Percentiles rank a stretch among this genome's conserved stretches.
Evolutionary conservation across 2,888 invertebrate species (phyloP).

Genomic region (Saturnia pavonia): DNA sequence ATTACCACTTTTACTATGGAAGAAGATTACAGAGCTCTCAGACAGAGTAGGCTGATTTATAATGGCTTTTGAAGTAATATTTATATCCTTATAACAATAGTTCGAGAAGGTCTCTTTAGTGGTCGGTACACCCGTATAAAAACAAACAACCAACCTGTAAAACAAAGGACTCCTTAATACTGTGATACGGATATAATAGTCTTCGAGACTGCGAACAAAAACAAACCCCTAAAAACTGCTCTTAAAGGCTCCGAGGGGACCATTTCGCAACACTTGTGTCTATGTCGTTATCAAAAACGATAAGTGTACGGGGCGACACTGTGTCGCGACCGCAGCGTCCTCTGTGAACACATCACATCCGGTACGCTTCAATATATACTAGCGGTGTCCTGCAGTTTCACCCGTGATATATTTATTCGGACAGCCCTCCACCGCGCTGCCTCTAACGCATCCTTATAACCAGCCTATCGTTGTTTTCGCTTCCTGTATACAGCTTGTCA

Average conservation of each 20-base stretch:
- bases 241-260: constrained; percentile 20
- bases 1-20: too few species aligned
- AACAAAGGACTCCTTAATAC: background rate
- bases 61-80: background rate
- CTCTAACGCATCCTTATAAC: too few species aligned
- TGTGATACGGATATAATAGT: background rate
- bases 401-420: too few species aligned
- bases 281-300: constrained; percentile 30
- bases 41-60: background rate
- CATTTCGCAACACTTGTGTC: constrained; percentile 30
- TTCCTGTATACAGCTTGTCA: too few species aligned
- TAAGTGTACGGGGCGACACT: constrained; percentile 46
- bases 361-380: background rate
- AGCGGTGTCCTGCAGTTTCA: too few species aligned
- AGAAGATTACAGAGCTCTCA: too few species aligned
- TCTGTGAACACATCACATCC: background rate
- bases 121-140: background rate
- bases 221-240: constrained; percentile 10
- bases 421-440: too few species aligned
- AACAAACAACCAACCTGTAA: too few species aligned
- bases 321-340: constrained; percentile 32
- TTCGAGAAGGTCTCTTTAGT: background rate
- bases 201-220: constrained; percentile 7
- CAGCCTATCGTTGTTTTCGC: too few species aligned
- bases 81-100: background rate